phyloP scores from a whole-genome alignment of 2,113 vertebrate genomes.

The Oryzias javanicus region DNA sequence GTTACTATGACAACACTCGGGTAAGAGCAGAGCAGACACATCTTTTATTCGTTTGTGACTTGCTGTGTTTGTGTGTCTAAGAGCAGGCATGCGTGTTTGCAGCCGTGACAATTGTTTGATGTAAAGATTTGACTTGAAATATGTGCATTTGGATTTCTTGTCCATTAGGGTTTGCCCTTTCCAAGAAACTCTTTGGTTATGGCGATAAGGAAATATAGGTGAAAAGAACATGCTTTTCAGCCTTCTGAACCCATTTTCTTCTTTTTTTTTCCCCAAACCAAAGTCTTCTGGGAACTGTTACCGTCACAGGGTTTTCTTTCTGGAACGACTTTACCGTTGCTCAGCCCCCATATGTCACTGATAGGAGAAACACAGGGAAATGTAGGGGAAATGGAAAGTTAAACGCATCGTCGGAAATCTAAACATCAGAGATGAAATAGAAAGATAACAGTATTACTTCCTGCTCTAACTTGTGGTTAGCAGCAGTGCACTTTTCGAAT shows the following conservation, averaged over 20 bases:
- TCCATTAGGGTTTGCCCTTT: conserved; percentile 12
- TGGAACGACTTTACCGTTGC: conserved; percentile 30
- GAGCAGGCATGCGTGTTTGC: neutral
- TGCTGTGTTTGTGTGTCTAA: conserved; percentile 5
- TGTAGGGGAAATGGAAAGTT: conserved; percentile 8
- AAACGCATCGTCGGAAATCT: conserved; percentile 36
- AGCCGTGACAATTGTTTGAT: neutral
- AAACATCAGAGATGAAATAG: conserved; percentile 27
- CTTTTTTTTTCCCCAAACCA: conserved; percentile 1
- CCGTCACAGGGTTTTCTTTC: conserved; percentile 28
- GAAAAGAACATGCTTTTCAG: conserved; percentile 12
- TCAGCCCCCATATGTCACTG: conserved; percentile 39
- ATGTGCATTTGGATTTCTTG: neutral
- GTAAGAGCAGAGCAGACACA: conserved; percentile 81
- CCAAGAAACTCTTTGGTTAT: neutral
- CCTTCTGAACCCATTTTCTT: neutral
- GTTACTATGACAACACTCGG: conserved; percentile 99
- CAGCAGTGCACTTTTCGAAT: conserved; percentile 17
- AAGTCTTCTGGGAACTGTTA: conserved; percentile 24
- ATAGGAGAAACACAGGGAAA: conserved; percentile 16
- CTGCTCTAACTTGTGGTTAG: conserved; percentile 18
- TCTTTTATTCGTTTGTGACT: conserved; percentile 54
- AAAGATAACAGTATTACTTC: conserved; percentile 20
- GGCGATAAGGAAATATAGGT: conserved; percentile 13
- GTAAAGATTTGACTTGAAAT: conserved; percentile 2